phyloP scores from a whole-genome alignment of 2,113 vertebrate species.

The Crotophaga sulcirostris region DNA sequence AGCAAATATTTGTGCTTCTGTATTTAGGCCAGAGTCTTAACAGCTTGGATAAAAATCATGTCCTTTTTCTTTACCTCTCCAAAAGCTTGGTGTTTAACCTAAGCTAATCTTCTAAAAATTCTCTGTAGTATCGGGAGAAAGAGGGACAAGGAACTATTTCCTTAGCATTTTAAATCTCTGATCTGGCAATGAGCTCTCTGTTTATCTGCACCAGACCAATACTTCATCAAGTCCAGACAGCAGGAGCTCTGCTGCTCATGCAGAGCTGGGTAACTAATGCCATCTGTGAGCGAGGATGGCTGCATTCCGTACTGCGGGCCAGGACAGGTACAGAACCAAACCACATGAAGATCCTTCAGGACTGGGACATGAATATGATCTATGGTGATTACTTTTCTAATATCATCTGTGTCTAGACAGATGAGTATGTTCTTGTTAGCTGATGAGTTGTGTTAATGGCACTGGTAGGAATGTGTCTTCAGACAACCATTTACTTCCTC shows the following conservation, averaged over 20 bases:
- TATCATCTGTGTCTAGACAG: conserved; percentile 57
- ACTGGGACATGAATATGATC: neutral
- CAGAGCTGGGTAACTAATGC: neutral
- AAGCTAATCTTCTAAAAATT: conserved; percentile 6
- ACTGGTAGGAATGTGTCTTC: conserved; percentile 36
- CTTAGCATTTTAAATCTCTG: neutral
- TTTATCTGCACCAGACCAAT: neutral
- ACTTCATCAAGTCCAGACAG: neutral
- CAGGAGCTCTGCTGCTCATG: neutral
- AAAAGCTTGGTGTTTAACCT: neutral
- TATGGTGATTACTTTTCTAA: conserved; percentile 43
- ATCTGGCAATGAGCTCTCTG: neutral
- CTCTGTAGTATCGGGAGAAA: neutral
- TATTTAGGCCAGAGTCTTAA: neutral
- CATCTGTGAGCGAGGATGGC: neutral
- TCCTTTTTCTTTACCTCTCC: conserved; percentile 1
- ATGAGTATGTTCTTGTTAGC: conserved; percentile 53
- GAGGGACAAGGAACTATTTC: neutral
- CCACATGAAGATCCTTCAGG: neutral
- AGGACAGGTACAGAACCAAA: neutral
- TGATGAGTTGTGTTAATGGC: conserved; percentile 61
- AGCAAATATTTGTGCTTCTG: neutral
- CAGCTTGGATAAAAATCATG: neutral
- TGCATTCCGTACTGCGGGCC: neutral
- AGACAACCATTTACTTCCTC: conserved; percentile 60